A percentile compares a stretch with the other conserved stretches of the same genome.
phyloP scores from a whole-genome alignment of 2,797 vertebrate genomes.

The Clarias pachynema region DNA sequence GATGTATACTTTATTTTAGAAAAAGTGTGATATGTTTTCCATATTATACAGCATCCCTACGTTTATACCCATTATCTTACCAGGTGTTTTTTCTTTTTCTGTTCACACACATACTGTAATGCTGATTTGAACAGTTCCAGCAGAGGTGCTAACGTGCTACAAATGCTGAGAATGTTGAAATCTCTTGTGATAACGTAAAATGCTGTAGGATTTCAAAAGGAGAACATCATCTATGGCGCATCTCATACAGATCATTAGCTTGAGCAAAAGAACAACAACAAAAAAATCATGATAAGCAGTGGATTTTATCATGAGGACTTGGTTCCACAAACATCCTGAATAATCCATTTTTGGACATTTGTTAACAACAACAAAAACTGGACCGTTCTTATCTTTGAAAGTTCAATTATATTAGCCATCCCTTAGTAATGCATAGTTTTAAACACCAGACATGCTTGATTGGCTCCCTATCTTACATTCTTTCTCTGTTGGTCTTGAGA shows the following conservation, averaged over 20 bases:
- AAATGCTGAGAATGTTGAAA: not conserved
- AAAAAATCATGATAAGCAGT: not conserved
- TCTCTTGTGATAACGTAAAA: not conserved
- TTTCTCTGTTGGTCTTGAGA: too few species aligned
- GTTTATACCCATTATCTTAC: not conserved
- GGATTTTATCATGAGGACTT: not conserved
- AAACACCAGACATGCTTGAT: not conserved
- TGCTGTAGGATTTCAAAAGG: too few species aligned
- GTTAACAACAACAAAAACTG: not conserved
- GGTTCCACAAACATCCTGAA: not conserved
- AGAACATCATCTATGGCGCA: not conserved
- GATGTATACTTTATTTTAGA: not conserved
- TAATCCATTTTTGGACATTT: not conserved
- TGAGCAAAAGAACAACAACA: not conserved
- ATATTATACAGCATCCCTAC: not conserved
- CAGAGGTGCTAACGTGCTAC: not conserved
- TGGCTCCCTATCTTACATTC: not conserved
- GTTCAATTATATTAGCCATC: not conserved
- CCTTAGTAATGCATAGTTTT: not conserved
- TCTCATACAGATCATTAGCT: not conserved
- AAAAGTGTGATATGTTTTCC: not conserved
- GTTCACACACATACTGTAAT: not conserved
- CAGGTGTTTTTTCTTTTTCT: not conserved
- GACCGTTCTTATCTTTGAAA: not conserved
- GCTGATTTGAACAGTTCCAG: not conserved